phyloP scores from a whole-genome alignment of 2,888 invertebrate genomes.

The Amphipoea lucens region DNA sequence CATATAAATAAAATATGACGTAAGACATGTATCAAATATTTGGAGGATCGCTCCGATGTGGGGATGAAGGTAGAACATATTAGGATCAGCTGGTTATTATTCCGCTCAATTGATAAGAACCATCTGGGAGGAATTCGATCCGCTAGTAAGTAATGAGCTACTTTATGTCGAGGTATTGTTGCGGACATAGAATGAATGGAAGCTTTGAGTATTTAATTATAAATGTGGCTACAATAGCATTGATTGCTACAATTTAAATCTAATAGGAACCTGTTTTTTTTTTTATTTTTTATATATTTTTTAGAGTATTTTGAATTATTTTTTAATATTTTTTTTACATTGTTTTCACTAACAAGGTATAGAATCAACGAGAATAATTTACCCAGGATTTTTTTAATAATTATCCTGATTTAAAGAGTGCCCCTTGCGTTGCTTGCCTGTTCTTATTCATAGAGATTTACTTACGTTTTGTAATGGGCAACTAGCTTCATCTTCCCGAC shows the following conservation, averaged over 20 bases:
- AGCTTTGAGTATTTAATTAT: constrained; percentile 14
- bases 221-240: background rate
- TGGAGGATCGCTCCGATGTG: constrained; percentile 28
- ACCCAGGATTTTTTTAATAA: background rate
- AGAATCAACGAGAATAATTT: background rate
- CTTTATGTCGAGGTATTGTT: constrained; percentile 33
- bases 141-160: constrained; percentile 47
- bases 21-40: constrained; percentile 56
- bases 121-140: constrained; percentile 50
- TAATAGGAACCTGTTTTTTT: background rate
- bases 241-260: background rate
- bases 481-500: background rate
- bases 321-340: background rate
- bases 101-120: constrained; percentile 54
- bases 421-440: background rate
- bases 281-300: background rate
- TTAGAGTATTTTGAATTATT: background rate
- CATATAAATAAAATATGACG: constrained; percentile 55
- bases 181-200: background rate
- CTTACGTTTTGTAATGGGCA: too few species aligned
- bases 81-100: constrained; percentile 58
- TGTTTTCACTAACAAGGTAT: too few species aligned
- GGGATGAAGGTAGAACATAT: constrained; percentile 44
- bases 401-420: too few species aligned
- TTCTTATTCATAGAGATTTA: too few species aligned